Base-by-base conservation (phyloP, 2,888 invertebrate genomes). In the Keiferia lycopersicella region DNA sequence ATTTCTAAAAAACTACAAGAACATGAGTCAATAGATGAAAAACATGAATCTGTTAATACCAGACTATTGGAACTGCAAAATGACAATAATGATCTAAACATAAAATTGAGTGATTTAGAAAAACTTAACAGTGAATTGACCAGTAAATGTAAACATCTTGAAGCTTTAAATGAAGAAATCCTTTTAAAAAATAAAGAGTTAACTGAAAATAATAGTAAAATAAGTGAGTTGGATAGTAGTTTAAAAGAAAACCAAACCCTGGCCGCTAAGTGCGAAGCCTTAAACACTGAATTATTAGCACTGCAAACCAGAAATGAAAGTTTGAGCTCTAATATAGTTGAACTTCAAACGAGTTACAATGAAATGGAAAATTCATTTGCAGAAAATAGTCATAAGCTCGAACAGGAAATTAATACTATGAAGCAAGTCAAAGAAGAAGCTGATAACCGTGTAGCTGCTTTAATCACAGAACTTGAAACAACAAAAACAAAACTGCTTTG, bases 1-100 rank as follows among this genome's bases (percentile, higher is more conserved):
- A 73, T 87, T 2, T 82, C 83, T 14, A 85, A 85, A 61, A 80
- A 87, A 69, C 67, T 81, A 50, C 56, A 65, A 16, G 48, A 57
- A 20, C 57, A 68, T 65, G 74, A 81, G 59, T 51, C 57, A 64
- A 66, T 61, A 63, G 81, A 79, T 71, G 71, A 78, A 66, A 84
- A 76, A 64, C 80, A 76, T 65, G 74, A 78, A 62, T 68, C 66
- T 61, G 66, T 88, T 18, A 81, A 83, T 67, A 75, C 65, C 61
- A n/a, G 60, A 41, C 81, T 78, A 60, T 64, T 61, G n/a, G 77
- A 79, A 61, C 65, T 85, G 30, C 65, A 68, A 14, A 75, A 75
- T 61, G 69, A 69, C 12, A 75, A 78, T 39, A 66, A 74, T 56
- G 58, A 57, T 14, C 65, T 78, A 41, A 71, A 74, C 30, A 69